Base-by-base conservation (phyloP, 2,113 vertebrate genomes). In the Pseudopipra pipra region DNA sequence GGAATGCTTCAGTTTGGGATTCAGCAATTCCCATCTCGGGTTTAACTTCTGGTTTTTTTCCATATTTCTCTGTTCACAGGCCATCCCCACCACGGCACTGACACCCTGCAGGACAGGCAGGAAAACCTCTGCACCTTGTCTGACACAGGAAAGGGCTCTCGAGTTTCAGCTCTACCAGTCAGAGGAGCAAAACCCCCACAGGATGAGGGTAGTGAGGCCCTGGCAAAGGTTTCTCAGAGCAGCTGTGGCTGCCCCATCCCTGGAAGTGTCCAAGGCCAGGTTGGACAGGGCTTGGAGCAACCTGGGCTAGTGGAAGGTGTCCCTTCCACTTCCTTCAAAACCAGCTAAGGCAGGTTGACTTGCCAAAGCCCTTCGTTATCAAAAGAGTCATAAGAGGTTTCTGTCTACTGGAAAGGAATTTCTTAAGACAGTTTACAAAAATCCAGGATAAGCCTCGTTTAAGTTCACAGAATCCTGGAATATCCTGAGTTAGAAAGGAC, bases 111-210 rank as follows among this genome's bases (percentile, higher is more conserved):
- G 35, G 43, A 68, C n/a, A 52, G 74, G 58, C 15, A 49, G 8
- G 33, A 75, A 61, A 37, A 33, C n/a, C 52, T 54, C 41, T 12
- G 56, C 31, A 14, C n/a, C 16, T 15, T 65, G 3, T 12, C 49
- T 4, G 0, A 47, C 23, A 10, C 27, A 49, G 46, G 14, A 41
- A 46, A 31, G 2, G 28, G 28, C 37, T 58, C 61, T 9, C 0
- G 2, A 79, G 76, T 47, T 83, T 54, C 43, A 76, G 54, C 71
- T 79, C 62, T 46, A 24, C 17, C 3, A 6, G 4, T 8, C 39
- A 47, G 51, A 61, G 39, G 13, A 84, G 6, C 14, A 2, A 71
- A 87, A 41, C 6, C 41, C 20, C 12, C 73, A 12, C 11, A 5
- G 14, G 30, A 25, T 21, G 6, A 70, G 18, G 41, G 43, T 37